Evolutionary conservation across 2,888 invertebrate genomes (phyloP).

Genomic region (Cotesia congregata): DNA sequence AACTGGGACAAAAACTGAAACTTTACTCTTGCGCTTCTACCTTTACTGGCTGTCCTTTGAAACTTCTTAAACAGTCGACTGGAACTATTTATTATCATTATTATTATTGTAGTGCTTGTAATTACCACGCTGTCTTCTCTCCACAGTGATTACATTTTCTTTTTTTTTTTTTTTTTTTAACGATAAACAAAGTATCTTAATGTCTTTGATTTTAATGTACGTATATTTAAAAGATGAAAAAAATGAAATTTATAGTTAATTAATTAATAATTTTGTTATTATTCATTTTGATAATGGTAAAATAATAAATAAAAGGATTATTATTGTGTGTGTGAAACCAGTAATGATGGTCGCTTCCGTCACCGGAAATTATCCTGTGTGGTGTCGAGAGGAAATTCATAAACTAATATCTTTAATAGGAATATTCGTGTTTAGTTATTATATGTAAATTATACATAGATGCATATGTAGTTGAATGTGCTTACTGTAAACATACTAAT

Average conservation of each 20-base stretch:
- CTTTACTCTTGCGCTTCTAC: background rate
- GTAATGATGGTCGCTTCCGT: conserved; percentile 58
- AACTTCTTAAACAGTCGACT: background rate
- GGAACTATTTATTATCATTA: background rate
- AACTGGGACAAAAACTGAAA: background rate
- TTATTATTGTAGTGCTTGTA: background rate
- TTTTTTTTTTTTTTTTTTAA: background rate
- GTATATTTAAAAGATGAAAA: too few relatives aligned
- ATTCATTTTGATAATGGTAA: too few relatives aligned
- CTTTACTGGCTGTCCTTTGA: background rate
- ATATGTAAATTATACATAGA: too few relatives aligned
- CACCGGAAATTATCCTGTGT: conserved; percentile 63
- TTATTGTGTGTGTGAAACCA: conserved; percentile 39
- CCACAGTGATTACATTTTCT: background rate
- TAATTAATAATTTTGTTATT: background rate
- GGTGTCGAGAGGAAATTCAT: conserved; percentile 60
- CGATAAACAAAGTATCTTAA: background rate
- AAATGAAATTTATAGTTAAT: background rate
- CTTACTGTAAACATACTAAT: background rate
- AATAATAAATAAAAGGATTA: background rate
- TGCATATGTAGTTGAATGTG: too few relatives aligned
- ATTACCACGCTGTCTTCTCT: background rate
- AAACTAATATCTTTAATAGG: conserved; percentile 61
- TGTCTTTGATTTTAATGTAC: background rate
- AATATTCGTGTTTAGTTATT: conserved; percentile 39